Evolutionary conservation across 2,113 vertebrate genomes (phyloP), one percentile per base, ranked within the genome.

Genomic region (Saccopteryx leptura): DNA sequence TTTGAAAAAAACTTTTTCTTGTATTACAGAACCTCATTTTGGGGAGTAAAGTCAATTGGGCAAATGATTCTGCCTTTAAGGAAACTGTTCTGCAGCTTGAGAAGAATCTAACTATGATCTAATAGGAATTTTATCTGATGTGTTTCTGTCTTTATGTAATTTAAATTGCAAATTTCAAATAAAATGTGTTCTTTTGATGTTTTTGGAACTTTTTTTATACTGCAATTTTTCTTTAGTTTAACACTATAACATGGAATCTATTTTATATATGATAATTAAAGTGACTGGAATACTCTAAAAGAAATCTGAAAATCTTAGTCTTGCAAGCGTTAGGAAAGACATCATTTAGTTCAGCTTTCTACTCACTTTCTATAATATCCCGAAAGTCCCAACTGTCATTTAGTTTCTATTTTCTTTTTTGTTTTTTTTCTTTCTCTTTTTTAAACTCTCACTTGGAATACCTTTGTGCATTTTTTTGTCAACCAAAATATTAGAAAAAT

Each of bases 11-110:
- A 2, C 9, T 82, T 86, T 80, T 24, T 66, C 39, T 84, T 14
- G 58, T 83, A 91, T 98, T 98, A 24, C 21, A 99, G 99, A 91
- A 5, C 46, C 28, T 99, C 61, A 95, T 99, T 93, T 63, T 97
- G 92, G 98, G 95, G 88, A 99, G 98, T 93, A 69, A 68, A 97
- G 63, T 97, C 60, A 98, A 99, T 88, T 99, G 99, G 99, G 98
- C 98, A 85, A 91, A 98, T 89, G 97, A 99, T 98, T 61, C 98
- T 21, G 65, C 90, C 78, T 94, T 99, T 69, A 98, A 94, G 86
- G 93, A 82, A 50, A 4, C 71, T 95, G 94, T 98, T 97, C 94
- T 99, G 28, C 96, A 97, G 58, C 97, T 99, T 88, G 99, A 98
- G 95, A 97, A 98, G 82, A 93, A 97, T 7, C 12, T 95, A 19